A percentile compares a stretch with the other conserved stretches of the same genome.
Conservation (phyloP, 2,113 vertebrate genomes). For the Kryptolebias marmoratus region DNA sequence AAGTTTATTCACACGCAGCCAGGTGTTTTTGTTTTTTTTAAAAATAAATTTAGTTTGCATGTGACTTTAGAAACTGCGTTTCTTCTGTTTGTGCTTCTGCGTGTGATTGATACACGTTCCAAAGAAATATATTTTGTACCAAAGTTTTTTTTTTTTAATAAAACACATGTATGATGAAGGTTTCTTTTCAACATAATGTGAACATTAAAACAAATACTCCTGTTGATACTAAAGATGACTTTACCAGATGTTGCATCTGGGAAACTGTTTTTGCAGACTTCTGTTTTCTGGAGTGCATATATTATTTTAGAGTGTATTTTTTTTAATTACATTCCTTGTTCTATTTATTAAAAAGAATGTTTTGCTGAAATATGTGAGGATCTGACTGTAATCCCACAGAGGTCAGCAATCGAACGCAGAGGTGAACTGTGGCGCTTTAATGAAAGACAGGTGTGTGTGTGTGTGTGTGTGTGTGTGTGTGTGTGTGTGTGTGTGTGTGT, state of each 20-base stretch:
- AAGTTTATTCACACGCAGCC: too few relatives aligned
- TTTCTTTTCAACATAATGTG: too few relatives aligned
- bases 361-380: not conserved
- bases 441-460: conserved; percentile 36
- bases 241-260: not conserved
- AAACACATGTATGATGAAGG: conserved; percentile 1
- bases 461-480: not conserved
- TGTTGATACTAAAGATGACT: too few relatives aligned
- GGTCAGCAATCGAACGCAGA: not conserved
- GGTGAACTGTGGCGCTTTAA: conserved; percentile 15
- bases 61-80: not conserved
- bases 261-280: not conserved
- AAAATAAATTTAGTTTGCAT: too few relatives aligned
- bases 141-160: conserved; percentile 11
- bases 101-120: conserved; percentile 9
- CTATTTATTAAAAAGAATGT: too few relatives aligned
- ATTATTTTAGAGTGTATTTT: not conserved
- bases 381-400: conserved; percentile 6
- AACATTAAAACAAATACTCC: too few relatives aligned
- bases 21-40: too few relatives aligned
- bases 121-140: conserved; percentile 61
- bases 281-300: not conserved
- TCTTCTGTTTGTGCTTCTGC: conserved; percentile 12
- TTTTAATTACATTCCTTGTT: too few relatives aligned
- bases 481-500: too few relatives aligned